These are phyloP conservation scores for Amphiprion percula DNA, from an alignment of 2,113 vertebrate genomes.

Conservation along the genomic window DNA sequence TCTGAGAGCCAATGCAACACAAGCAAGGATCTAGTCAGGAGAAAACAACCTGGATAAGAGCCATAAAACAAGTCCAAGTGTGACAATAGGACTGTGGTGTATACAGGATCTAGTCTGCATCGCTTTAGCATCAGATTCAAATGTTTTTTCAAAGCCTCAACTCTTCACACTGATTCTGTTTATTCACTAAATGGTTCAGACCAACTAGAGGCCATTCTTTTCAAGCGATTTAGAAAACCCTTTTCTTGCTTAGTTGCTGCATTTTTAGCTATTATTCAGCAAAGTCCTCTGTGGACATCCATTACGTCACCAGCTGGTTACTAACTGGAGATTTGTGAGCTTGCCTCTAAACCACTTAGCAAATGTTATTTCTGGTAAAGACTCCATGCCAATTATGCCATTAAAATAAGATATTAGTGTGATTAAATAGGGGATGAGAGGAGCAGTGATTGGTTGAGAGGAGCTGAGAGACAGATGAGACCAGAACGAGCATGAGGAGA, in stretches of 20 bases:
- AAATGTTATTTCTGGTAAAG: conserved; percentile 48
- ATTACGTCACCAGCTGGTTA: conserved; percentile 1
- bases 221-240: background rate
- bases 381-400: conserved; percentile 23
- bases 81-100: too few relatives aligned
- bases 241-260: background rate
- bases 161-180: background rate
- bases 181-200: background rate
- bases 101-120: background rate
- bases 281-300: background rate
- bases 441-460: conserved; percentile 10
- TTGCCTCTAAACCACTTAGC: conserved; percentile 33
- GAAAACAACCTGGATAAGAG: too few relatives aligned
- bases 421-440: conserved; percentile 40
- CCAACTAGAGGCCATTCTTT: background rate
- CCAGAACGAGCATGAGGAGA: conserved; percentile 3
- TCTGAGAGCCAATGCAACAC: too few relatives aligned
- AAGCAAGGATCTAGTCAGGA: too few relatives aligned
- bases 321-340: conserved; percentile 25
- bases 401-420: conserved; percentile 42
- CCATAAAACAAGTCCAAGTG: too few relatives aligned
- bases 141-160: background rate
- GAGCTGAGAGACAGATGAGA: conserved; percentile 3
- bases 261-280: background rate
- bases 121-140: background rate